Percentiles rank a stretch among this genome's conserved stretches.
These are phyloP conservation scores for Nowickia ferox DNA, from an alignment of 2,888 invertebrate species.

Conservation along the genomic window DNA sequence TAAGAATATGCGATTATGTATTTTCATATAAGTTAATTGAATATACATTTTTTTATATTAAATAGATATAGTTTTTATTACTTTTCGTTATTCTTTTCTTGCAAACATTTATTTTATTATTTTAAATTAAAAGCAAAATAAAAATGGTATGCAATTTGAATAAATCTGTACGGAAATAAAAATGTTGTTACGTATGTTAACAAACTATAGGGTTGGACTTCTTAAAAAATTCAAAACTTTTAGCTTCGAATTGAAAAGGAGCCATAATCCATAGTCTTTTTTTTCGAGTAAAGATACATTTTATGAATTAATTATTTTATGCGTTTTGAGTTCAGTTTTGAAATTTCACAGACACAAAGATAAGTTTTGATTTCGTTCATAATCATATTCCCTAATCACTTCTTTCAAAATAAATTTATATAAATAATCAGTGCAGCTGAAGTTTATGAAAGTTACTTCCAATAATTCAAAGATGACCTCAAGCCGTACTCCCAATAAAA, in stretches of 20 bases:
- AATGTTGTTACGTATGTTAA: neutral
- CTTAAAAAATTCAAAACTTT: neutral
- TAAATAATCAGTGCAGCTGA: neutral
- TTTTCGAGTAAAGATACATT: neutral
- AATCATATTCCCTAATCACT: neutral
- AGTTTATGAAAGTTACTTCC: neutral
- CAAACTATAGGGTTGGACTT: neutral
- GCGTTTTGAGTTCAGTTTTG: neutral
- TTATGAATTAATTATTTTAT: neutral
- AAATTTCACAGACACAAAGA: neutral
- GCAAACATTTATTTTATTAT: neutral
- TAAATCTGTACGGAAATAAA: neutral
- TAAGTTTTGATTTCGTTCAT: neutral
- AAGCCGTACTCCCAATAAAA: neutral
- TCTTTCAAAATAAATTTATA: neutral
- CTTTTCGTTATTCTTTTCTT: constrained; percentile 28
- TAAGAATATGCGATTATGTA: constrained; percentile 30
- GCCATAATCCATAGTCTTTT: neutral
- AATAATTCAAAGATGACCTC: neutral
- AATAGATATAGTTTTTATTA: constrained; percentile 24
- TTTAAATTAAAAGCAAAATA: neutral
- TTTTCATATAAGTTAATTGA: constrained; percentile 29
- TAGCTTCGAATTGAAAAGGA: neutral
- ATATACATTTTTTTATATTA: constrained; percentile 41
- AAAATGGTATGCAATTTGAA: neutral